These are phyloP conservation scores for Acanthacorydalis orientalis DNA, from an alignment of 2,888 invertebrate genomes.

Conservation along the genomic window DNA sequence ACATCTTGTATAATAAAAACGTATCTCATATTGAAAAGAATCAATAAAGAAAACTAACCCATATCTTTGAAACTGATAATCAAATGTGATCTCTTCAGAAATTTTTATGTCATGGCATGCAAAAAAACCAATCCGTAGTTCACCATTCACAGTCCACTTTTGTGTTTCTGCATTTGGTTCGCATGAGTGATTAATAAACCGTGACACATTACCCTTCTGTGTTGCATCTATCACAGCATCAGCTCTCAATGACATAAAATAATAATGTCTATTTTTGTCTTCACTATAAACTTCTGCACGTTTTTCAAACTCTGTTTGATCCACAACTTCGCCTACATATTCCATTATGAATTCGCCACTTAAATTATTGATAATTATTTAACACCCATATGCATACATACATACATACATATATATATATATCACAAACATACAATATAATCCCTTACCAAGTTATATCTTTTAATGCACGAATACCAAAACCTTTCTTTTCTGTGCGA, in stretches of 20 bases:
- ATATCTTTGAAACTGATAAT: slow-evolving; percentile 95
- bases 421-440: slow-evolving; percentile 12
- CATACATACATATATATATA: background rate
- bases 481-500: slow-evolving; percentile 86
- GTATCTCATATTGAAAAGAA: background rate
- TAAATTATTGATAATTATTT: slow-evolving; percentile 4
- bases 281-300: slow-evolving; percentile 79
- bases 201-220: slow-evolving; percentile 81
- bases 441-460: slow-evolving; percentile 60
- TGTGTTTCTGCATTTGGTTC: slow-evolving; percentile 98
- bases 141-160: slow-evolving; percentile 91
- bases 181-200: slow-evolving; percentile 98
- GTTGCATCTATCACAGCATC: slow-evolving; percentile 96
- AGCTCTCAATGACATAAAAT: slow-evolving; percentile 91
- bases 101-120: slow-evolving; percentile 63
- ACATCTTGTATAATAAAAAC: background rate
- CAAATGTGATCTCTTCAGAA: slow-evolving; percentile 95
- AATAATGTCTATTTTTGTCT: slow-evolving; percentile 83
- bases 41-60: slow-evolving; percentile 41
- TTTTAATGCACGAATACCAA: slow-evolving; percentile 67
- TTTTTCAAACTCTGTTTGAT: slow-evolving; percentile 74
- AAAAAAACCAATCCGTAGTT: slow-evolving; percentile 92
- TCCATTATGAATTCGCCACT: slow-evolving; percentile 95
- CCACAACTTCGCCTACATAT: slow-evolving; percentile 94
- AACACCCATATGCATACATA: slow-evolving; percentile 12